Evolutionary conservation across 2,113 vertebrate species (phyloP), one percentile per base, ranked within the genome.

Genomic region (Carassius auratus): DNA sequence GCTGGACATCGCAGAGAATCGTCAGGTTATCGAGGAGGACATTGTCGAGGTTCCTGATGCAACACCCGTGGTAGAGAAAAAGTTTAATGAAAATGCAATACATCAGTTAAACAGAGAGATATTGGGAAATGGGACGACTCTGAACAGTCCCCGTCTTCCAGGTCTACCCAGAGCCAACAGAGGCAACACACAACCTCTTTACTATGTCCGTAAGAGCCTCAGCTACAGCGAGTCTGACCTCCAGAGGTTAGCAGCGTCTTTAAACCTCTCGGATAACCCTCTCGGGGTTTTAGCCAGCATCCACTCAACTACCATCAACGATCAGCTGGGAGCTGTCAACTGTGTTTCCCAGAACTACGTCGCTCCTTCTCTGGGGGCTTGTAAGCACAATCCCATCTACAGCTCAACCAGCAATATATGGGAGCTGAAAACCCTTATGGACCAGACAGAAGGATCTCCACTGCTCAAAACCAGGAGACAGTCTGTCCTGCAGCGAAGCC

Each of bases 221-320:
- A 97, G 98, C 93, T 99, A 97, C 77, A 99, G 98, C 9, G 98
- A 99, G 69, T 96, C 97, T 0, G 97, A 99, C 89, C 91, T 99
- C 75, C 95, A 92, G 84, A 95, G 95, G 80, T 92, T 95, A 0
- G 93, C 94, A 23, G 93, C 94, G 13, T 88, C 96, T 57, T 81
- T 95, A 59, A 96, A 96, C 26, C 94, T 96, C 23, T 93, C 93
- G 23, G 93, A 94, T 3, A 93, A 95, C 2, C 95, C 91, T 0
- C 94, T 96, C 85, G 89, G 91, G 0, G 89, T 93, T 38, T 92
- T 95, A 74, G 90, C 95, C 52, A 90, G 90, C 0, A 0, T 83
- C 2, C 89, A 94, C 45, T 91, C 90, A 0, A 30, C 85, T 42
- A 6, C 55, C 74, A 19, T 59, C 2, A 2, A n/a, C n/a, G 36